Conservation (phyloP, 2,113 vertebrate species). For the Gnathochromis pfefferi region DNA sequence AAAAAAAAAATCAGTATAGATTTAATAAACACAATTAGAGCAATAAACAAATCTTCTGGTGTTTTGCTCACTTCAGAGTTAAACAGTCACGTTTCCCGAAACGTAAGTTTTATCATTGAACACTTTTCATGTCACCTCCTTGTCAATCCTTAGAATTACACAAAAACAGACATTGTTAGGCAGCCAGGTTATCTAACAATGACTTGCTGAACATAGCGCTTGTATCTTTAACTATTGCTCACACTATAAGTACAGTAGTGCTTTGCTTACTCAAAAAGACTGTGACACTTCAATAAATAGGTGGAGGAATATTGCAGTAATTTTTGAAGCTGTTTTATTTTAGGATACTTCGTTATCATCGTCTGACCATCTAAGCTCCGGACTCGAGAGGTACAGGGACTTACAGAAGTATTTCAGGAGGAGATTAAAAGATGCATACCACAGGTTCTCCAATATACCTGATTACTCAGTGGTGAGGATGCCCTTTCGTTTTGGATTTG, state of each 20-base stretch:
- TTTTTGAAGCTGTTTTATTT: not conserved
- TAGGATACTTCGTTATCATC: slow-evolving; percentile 65
- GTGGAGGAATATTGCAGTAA: not conserved
- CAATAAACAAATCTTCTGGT: not conserved
- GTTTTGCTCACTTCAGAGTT: not conserved
- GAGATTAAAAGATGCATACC: slow-evolving; percentile 67
- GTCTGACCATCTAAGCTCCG: slow-evolving; percentile 51
- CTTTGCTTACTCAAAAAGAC: not conserved
- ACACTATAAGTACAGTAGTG: not conserved
- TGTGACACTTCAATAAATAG: not conserved
- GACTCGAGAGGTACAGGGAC: slow-evolving; percentile 63
- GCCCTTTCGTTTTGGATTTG: not conserved
- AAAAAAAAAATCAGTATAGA: not conserved
- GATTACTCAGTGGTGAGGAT: slow-evolving; percentile 72
- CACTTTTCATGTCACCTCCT: not conserved
- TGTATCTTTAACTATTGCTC: not conserved
- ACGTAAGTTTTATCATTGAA: not conserved
- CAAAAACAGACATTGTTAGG: not conserved
- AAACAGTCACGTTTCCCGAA: not conserved
- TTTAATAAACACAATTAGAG: fast-evolving
- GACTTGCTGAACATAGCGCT: not conserved
- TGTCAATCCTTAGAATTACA: not conserved
- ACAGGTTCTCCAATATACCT: slow-evolving; percentile 39
- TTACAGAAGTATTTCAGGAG: slow-evolving; percentile 73
- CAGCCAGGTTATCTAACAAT: not conserved